These are phyloP conservation scores for Gallinago nigripennis DNA, from an alignment of 2,797 vertebrate species.

Conservation along the genomic window DNA sequence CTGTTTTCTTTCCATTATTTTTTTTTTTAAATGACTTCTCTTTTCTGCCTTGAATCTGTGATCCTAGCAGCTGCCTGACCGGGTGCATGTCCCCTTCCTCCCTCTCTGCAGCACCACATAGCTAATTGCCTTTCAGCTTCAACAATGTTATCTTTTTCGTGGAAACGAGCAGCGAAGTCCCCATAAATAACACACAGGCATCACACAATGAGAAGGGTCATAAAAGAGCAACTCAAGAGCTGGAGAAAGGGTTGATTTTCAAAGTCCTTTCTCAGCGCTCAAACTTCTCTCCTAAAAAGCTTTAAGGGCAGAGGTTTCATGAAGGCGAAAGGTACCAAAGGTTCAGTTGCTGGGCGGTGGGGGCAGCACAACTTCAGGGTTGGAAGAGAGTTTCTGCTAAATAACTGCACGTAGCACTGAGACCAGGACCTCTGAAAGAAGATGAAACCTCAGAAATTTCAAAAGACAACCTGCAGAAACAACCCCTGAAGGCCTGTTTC, in stretches of 20 bases:
- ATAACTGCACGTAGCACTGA: neutral
- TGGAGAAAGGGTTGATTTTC: constrained; percentile 1
- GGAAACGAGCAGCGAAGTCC: neutral
- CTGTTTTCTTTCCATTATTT: neutral
- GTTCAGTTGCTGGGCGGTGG: neutral
- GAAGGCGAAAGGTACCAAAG: neutral
- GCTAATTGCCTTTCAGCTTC: neutral
- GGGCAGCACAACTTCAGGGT: neutral
- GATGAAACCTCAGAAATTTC: neutral
- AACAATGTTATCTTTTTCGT: neutral
- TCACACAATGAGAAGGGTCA: neutral
- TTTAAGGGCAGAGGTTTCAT: neutral
- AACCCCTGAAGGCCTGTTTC: neutral
- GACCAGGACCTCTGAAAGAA: neutral
- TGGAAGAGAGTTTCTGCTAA: neutral
- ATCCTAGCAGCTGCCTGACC: neutral
- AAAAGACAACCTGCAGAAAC: neutral
- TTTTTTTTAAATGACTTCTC: neutral
- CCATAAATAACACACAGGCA: neutral
- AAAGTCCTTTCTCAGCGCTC: neutral
- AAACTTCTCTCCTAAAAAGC: neutral
- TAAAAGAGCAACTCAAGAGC: neutral
- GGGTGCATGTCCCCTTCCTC: neutral
- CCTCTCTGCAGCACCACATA: neutral
- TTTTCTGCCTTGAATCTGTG: neutral